These are phyloP conservation scores for Ecliptopera silaceata DNA, from an alignment of 2,888 invertebrate species.

Conservation along the genomic window DNA sequence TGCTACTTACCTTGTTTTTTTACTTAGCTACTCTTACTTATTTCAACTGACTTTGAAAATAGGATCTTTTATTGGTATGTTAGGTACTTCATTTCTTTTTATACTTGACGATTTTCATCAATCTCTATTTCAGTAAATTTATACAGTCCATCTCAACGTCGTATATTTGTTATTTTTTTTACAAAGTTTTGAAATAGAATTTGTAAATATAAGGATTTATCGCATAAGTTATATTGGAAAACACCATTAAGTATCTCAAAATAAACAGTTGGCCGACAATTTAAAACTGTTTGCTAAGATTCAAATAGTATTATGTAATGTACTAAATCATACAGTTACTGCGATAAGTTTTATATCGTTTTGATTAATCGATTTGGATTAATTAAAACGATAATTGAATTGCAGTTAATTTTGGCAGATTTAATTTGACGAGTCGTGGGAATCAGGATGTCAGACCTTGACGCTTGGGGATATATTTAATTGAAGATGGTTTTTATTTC, in stretches of 20 bases:
- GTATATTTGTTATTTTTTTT: no score
- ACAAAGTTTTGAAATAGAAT: conserved; percentile 5
- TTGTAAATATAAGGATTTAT: conserved; percentile 18
- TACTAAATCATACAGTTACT: conserved; percentile 32
- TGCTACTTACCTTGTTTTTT: conserved; percentile 17
- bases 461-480: conserved; percentile 6
- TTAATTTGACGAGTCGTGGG: conserved; percentile 16
- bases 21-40: neutral
- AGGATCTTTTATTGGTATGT: neutral
- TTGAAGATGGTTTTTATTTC: neutral
- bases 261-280: conserved; percentile 28
- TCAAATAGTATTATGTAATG: conserved; percentile 31
- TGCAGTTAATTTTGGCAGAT: conserved; percentile 17
- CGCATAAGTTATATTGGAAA: conserved; percentile 19
- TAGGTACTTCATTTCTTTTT: no score
- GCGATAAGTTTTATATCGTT: conserved; percentile 28
- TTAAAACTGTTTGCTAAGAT: conserved; percentile 20
- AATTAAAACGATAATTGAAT: conserved; percentile 32
- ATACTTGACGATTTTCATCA: no score
- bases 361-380: conserved; percentile 33
- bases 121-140: no score
- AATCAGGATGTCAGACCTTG: conserved; percentile 18
- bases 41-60: neutral
- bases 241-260: conserved; percentile 29
- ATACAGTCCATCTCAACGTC: no score